phyloP scores from a whole-genome alignment of 2,888 invertebrate genomes.

The Pristionchus exspectatus region DNA sequence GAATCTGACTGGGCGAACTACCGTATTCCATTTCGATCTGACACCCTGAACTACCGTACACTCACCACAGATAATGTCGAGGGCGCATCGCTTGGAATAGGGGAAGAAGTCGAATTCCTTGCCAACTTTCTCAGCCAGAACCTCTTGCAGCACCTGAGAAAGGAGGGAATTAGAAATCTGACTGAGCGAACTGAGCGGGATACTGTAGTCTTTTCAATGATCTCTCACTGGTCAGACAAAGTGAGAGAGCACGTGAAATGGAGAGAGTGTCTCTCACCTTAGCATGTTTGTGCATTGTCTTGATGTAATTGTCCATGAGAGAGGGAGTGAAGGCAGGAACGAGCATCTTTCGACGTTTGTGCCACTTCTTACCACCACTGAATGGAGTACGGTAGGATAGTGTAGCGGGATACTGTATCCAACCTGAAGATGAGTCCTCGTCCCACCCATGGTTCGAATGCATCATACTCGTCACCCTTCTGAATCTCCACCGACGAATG shows the following conservation, averaged over 20 bases:
- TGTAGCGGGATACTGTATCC: neutral
- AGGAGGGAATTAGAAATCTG: neutral
- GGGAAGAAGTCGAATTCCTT: conserved; percentile 80
- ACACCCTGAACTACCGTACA: neutral
- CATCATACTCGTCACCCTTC: conserved; percentile 79
- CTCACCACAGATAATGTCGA: conserved; percentile 79
- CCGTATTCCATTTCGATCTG: neutral
- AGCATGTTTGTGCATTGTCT: conserved; percentile 44
- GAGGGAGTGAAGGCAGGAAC: conserved; percentile 31
- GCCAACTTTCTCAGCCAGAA: conserved; percentile 67
- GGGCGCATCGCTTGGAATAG: conserved; percentile 80
- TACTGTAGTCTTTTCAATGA: neutral
- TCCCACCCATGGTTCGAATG: conserved; percentile 81
- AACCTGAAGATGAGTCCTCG: conserved; percentile 79
- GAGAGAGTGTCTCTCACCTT: neutral
- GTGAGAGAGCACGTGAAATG: no score
- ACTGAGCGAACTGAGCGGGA: neutral
- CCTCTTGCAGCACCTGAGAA: conserved; percentile 70
- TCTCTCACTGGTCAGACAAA: no score
- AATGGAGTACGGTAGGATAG: neutral
- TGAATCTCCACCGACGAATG: conserved; percentile 75
- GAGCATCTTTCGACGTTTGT: conserved; percentile 45
- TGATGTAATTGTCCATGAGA: conserved; percentile 10
- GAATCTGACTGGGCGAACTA: neutral
- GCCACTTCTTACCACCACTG: conserved; percentile 50